Base-by-base conservation (phyloP, 2,797 vertebrate genomes). In the Graptemys geographica region DNA sequence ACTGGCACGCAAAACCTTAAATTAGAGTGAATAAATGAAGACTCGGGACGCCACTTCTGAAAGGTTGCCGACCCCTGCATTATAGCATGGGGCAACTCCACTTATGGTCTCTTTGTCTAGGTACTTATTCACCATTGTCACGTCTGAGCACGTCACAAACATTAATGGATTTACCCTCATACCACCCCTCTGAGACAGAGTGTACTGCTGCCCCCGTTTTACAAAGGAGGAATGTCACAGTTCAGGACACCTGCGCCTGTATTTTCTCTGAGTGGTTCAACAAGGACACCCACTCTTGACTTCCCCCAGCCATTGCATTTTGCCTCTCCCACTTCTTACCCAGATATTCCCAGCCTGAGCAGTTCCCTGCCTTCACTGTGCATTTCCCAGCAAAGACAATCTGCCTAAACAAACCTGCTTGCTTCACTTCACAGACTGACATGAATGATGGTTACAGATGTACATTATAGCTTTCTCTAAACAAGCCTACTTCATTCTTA, bases 91-190 rank as follows among this genome's bases (percentile, higher is more conserved):
- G n/a, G 2, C 2, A 86, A 55, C 81, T 87, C 88, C 85, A 10
- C 37, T 19, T n/a, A 9, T 18, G 33, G 62, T n/a, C 33, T n/a
- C 33, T n/a, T 9, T n/a, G 33, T 65, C 16, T 65, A 65, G 62
- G 62, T n/a, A 33, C 25, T 57, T 57, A 27, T 57, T 25, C 27
- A 27, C 62, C 15, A 9, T 62, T 16, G 62, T 33, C 62, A n/a
- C 62, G 5, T 65, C 62, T 65, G 31, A 33, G 62, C 62, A 65
- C 31, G 28, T 65, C 83, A 62, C 56, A 87, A 87, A 90, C 2
- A 57, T 9, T 83, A 87, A 80, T 90, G 79, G 84, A 91, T 93
- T 95, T 80, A 80, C 92, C 84, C 83, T 16, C 81, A 94, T 41
- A 53, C 87, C 86, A 53, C 85, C 10, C 79, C 56, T 74, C 57